Evolutionary conservation across 2,888 invertebrate genomes (phyloP), one percentile per base, ranked within the genome.

Genomic region (Polymixis lichenea): DNA sequence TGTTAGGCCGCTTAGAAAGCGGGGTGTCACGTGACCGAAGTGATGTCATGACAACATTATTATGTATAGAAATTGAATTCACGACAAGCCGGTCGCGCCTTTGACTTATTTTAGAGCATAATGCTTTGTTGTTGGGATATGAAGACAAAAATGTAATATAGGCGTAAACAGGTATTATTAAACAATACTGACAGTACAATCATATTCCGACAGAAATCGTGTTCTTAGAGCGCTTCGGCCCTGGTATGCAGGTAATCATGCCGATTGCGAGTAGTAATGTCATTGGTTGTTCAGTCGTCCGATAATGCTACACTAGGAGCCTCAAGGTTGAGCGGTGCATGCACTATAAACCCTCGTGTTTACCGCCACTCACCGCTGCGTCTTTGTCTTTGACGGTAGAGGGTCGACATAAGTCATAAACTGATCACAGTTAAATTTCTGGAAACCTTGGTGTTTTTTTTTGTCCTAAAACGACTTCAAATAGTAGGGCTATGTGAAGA

Each of bases 331-430:
- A 72, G 77, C 86, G 78, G 85, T 79, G 84, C 89, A 89, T 88
- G 89, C 85, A 89, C 86, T 85, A 90, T 90, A 89, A 91, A 90
- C 87, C 87, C 85, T 81, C 71, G 82, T 89, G 79, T 90, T 91
- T 89, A 91, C 86, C 83, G 86, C 86, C 88, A 77, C 80, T 90
- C 89, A 83, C 87, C 77, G 75, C 72, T 55, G 85, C 75, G 76
- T 86, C 90, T 87, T 89, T 89, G 87, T 89, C 83, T 89, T 87
- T 87, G 83, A 85, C 77, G 80, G 78, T 25, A 77, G 28, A 78
- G 60, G 74, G 62, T 71, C 75, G 81, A 78, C 66, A 68, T 81
- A 89, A 89, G 90, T 87, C 75, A 89, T 82, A 84, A 86, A 86
- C 88, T 87, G 71, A 72, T 61, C 25, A 56, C 51, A 62, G 46